Evolutionary conservation across 2,113 vertebrate genomes (phyloP).

Genomic region (Gracilinanus agilis): DNA sequence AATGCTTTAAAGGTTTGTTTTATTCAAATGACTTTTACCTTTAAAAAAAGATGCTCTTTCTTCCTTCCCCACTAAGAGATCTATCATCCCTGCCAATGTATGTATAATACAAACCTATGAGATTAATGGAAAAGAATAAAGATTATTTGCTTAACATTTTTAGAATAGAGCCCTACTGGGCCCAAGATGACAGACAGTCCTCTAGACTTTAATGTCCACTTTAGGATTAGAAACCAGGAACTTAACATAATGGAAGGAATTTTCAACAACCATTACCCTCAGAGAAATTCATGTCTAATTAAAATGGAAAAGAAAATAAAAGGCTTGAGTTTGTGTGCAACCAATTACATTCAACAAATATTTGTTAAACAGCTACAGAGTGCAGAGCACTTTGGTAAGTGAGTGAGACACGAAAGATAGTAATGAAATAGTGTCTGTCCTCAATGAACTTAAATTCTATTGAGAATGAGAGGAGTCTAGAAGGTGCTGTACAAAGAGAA

Average conservation of each 20-base stretch:
- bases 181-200: background rate
- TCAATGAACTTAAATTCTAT: background rate
- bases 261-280: conserved; percentile 17
- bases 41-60: conserved; percentile 43
- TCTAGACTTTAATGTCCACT: conserved; percentile 5
- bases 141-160: background rate
- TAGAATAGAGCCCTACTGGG: background rate
- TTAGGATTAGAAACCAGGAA: conserved; percentile 8
- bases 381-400: background rate
- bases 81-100: conserved; percentile 18
- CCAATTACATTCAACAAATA: background rate
- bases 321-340: background rate
- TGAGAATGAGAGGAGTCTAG: background rate
- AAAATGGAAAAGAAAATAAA: background rate
- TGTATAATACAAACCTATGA: background rate
- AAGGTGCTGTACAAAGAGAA: background rate
- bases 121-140: conserved; percentile 21
- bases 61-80: conserved; percentile 13
- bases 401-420: background rate
- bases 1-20: conserved; percentile 27
- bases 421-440: background rate
- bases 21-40: conserved; percentile 46
- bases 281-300: conserved; percentile 6
- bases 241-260: conserved; percentile 9
- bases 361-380: background rate